Conservation (phyloP, 1,140 invertebrate genomes). For the Anthonomus grandis region DNA sequence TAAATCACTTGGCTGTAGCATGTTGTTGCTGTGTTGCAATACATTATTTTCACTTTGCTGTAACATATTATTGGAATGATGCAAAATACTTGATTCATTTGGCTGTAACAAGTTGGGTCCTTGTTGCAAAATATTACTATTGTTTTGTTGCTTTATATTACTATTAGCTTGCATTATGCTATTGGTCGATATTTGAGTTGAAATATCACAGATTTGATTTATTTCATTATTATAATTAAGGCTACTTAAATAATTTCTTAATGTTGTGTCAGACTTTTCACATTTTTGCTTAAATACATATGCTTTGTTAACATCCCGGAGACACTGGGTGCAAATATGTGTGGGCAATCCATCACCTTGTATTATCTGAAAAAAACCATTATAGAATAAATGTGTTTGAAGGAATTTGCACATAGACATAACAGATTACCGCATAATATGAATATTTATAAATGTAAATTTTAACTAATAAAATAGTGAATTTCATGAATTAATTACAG, state of each 20-base stretch:
- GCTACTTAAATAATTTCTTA: constrained; percentile 41
- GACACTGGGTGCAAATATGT: constrained; percentile 46
- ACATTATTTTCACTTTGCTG: constrained; percentile 19
- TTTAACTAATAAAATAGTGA: too few relatives aligned
- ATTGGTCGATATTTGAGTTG: constrained; percentile 2
- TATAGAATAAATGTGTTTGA: constrained; percentile 5
- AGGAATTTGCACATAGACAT: too few relatives aligned
- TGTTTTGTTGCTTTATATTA: too few relatives aligned
- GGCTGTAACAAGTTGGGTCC: too few relatives aligned
- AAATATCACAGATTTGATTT: constrained; percentile 15
- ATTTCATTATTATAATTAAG: constrained; percentile 15
- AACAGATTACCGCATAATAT: too few relatives aligned
- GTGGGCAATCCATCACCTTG: constrained; percentile 45
- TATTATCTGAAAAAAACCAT: constrained; percentile 42
- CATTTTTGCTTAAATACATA: constrained; percentile 46
- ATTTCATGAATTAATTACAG: too few relatives aligned
- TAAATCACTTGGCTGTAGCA: too few relatives aligned
- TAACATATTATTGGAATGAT: constrained; percentile 9
- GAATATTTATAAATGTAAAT: too few relatives aligned
- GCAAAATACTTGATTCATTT: constrained; percentile 4
- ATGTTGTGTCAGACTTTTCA: constrained; percentile 44
- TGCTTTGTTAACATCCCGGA: constrained; percentile 42
- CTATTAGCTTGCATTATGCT: neutral
- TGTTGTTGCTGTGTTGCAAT: constrained; percentile 2
- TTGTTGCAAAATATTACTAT: too few relatives aligned